These are phyloP conservation scores for Mus caroli DNA, from an alignment of 2,797 vertebrate species.

Conservation along the genomic window DNA sequence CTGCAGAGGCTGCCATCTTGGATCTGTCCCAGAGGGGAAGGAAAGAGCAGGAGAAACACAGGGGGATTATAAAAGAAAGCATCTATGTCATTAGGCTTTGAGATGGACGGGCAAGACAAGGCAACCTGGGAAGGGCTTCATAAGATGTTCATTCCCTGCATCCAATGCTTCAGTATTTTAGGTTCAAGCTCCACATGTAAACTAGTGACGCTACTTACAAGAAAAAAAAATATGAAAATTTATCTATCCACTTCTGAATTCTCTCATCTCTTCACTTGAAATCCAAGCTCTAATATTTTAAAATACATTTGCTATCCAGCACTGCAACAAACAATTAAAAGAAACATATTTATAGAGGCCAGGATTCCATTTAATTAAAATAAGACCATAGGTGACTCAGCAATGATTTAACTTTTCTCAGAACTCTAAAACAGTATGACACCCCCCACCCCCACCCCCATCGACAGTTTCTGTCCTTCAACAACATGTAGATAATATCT, in stretches of 20 bases:
- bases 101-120: background rate
- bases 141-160: background rate
- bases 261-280: constrained; percentile 43
- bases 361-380: constrained; percentile 30
- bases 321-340: background rate
- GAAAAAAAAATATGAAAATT: background rate
- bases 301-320: background rate
- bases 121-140: background rate
- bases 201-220: background rate
- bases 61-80: background rate
- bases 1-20: background rate
- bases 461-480: background rate
- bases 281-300: constrained; percentile 3
- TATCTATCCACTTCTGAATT: background rate
- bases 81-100: background rate
- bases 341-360: background rate
- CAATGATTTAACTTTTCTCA: background rate
- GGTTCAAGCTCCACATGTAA: background rate
- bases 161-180: background rate
- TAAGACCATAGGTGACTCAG: background rate
- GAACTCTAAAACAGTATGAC: background rate
- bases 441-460: background rate
- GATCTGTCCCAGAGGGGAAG: background rate
- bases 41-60: background rate
- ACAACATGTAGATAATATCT: background rate